These are phyloP conservation scores for Leptinotarsa lineolata DNA, from an alignment of 1,140 invertebrate species.

Conservation along the genomic window DNA sequence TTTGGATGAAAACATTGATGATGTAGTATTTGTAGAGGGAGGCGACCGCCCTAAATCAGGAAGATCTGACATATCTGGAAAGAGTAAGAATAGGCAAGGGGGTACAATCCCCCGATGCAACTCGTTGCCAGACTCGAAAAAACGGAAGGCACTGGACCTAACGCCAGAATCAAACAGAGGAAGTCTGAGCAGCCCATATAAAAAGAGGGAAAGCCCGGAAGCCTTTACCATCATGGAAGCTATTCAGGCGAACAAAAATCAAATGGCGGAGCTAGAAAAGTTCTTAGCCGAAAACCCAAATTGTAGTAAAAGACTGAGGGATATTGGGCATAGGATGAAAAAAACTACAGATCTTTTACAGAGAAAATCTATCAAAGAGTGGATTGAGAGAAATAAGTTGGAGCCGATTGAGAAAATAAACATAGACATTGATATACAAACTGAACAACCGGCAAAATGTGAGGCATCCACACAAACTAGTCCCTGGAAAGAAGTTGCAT, in stretches of 20 bases:
- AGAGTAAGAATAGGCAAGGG: not conserved
- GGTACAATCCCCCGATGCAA: not conserved
- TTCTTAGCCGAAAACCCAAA: constrained; percentile 23
- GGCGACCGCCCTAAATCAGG: constrained; percentile 8
- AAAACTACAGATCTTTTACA: constrained; percentile 45
- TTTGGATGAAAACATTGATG: too few species aligned
- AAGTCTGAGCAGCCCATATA: too few species aligned
- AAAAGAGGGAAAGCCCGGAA: constrained; percentile 15
- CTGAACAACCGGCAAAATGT: too few species aligned
- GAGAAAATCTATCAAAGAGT: not conserved
- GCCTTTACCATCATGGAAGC: constrained; percentile 29
- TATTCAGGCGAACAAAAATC: constrained; percentile 47
- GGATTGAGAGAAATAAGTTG: too few species aligned
- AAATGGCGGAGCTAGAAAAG: constrained; percentile 38
- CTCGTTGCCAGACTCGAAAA: constrained; percentile 36
- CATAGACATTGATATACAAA: constrained; percentile 7
- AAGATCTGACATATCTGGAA: not conserved
- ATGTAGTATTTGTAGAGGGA: constrained; percentile 10
- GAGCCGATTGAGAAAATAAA: not conserved
- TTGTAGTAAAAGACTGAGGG: constrained; percentile 31
- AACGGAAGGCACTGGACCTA: constrained; percentile 32
- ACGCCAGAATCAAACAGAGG: too few species aligned
- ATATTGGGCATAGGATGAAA: constrained; percentile 39
- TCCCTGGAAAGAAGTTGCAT: too few species aligned
- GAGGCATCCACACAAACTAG: too few species aligned